Base-by-base conservation (phyloP, 2,113 vertebrate species). In the Regulus satrapa region DNA sequence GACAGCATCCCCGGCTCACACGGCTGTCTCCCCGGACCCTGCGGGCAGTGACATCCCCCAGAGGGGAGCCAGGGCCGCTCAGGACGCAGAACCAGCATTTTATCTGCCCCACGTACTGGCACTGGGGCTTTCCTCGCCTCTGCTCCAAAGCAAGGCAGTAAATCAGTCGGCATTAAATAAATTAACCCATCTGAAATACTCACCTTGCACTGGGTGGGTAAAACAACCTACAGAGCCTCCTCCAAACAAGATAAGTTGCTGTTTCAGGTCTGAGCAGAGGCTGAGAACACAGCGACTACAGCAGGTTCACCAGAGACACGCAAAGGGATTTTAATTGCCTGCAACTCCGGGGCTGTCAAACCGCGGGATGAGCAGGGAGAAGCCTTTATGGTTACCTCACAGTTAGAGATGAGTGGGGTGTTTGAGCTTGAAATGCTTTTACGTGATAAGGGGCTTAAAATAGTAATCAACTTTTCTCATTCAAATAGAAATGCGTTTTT, bases 371-470 rank as follows among this genome's bases (percentile, higher is more conserved):
- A 56, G 78, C 48, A 82, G n/a, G 82, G 83, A 78, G 48, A 79
- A 90, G 82, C 64, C 89, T 95, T 66, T 36, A 2, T 17, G 87
- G 56, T 79, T 82, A 46, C 48, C 80, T 91, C 66, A 18, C 63
- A 36, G 77, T 4, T 29, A n/a, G 4, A 26, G 49, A 72, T 10
- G 66, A 89, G 80, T 6, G 46, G 34, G 40, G 63, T 32, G 46
- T 43, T 76, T 56, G 59, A 82, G 86, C 64, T 11, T 15, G 54
- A 90, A 88, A 94, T 14, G 71, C 71, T 94, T 52, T 75, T 56
- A 59, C 51, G 21, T 38, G 51, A 77, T 83, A 86, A 92, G 54
- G 66, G 61, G 72, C 87, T 96, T 94, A 89, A 95, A 97, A 96
- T 55, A 94, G 94, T 38, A 68, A 95, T 86, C 92, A 93, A 56